phyloP scores from a whole-genome alignment of 2,888 invertebrate genomes.

The Nineta flava region DNA sequence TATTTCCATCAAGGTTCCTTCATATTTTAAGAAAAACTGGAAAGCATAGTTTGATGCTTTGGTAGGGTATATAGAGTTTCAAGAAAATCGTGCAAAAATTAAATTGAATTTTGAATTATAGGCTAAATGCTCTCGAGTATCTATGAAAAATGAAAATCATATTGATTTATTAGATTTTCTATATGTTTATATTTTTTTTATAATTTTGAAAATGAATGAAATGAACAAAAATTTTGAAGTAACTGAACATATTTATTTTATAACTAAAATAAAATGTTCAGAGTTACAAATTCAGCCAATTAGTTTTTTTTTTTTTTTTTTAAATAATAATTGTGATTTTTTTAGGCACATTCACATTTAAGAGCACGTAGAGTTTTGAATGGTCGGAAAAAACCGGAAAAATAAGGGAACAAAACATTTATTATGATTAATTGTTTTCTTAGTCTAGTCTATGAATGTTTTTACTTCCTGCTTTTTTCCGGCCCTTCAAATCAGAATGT shows the following conservation, averaged over 20 bases:
- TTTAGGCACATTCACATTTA: not conserved
- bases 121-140: too few relatives aligned
- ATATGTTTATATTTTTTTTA: too few relatives aligned
- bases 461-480: slow-evolving; percentile 3
- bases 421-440: not conserved
- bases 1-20: too few relatives aligned
- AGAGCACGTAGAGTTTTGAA: slow-evolving; percentile 5
- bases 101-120: too few relatives aligned
- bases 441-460: not conserved
- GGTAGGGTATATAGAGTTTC: too few relatives aligned
- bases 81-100: too few relatives aligned
- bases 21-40: too few relatives aligned
- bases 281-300: not conserved
- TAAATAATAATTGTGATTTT: not conserved
- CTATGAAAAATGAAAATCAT: too few relatives aligned
- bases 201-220: not conserved
- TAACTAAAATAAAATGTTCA: not conserved
- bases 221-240: not conserved
- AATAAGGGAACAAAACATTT: slow-evolving; percentile 3
- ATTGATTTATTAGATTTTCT: too few relatives aligned
- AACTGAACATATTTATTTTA: not conserved
- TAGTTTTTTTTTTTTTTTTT: not conserved
- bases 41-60: too few relatives aligned
- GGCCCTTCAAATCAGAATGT: slow-evolving; percentile 1
- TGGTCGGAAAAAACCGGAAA: slow-evolving; percentile 5